These are phyloP conservation scores for Hippasteria phrygiana DNA, from an alignment of 53 echinoderm and acorn worm genomes.

Conservation along the genomic window DNA sequence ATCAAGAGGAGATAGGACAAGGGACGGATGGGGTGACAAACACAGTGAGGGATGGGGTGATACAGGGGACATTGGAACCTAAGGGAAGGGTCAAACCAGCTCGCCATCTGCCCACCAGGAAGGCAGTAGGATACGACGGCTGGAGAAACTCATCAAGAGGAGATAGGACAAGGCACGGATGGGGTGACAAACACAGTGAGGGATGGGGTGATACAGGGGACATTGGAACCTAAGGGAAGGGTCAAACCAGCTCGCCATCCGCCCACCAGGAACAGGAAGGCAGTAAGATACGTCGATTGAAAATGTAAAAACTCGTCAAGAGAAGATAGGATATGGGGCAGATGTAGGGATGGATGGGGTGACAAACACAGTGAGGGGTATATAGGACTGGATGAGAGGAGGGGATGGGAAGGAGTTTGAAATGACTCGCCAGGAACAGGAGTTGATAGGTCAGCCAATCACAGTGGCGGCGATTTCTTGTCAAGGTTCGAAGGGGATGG, in stretches of 20 bases:
- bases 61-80: background rate
- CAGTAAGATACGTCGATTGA: conserved; percentile 90
- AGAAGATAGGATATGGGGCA: conserved; percentile 79
- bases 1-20: conserved; percentile 94
- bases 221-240: conserved; percentile 42
- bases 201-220: too few species aligned
- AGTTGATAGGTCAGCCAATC: too few species aligned
- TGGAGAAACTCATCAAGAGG: conserved; percentile 97
- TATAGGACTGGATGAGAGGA: too few species aligned
- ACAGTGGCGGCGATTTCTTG: too few species aligned
- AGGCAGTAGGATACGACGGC: conserved; percentile 86
- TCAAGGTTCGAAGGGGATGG: too few species aligned
- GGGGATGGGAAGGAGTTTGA: too few species aligned
- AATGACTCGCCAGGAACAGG: too few species aligned
- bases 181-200: background rate
- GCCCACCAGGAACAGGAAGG: conserved; percentile 79
- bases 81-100: conserved; percentile 44
- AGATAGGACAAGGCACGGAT: too few species aligned
- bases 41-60: background rate
- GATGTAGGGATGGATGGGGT: background rate
- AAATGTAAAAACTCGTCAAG: conserved; percentile 96
- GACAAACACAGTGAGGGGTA: background rate
- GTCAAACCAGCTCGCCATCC: conserved; percentile 38
- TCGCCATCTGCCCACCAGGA: conserved; percentile 59
- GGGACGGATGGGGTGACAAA: background rate